phyloP scores from a whole-genome alignment of 1,140 invertebrate genomes.

The Argopecten irradians region DNA sequence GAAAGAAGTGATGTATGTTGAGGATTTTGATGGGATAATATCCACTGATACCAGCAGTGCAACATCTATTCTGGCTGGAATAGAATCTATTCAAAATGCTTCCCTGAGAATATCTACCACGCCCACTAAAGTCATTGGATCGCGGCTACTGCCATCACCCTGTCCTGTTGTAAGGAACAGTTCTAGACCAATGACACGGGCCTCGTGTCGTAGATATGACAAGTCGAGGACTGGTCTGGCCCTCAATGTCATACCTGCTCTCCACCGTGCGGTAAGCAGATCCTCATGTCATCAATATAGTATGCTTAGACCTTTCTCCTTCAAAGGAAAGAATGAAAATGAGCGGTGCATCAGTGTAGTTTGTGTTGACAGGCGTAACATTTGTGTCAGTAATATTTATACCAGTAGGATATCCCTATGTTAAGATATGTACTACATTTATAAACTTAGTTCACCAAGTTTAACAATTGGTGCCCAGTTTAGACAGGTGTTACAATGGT shows the following conservation, averaged over 20 bases:
- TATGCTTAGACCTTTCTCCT: too few species aligned
- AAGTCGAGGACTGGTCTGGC: not conserved
- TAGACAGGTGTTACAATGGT: too few species aligned
- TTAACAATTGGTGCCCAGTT: too few species aligned
- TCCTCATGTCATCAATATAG: too few species aligned
- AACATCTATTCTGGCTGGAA: not conserved
- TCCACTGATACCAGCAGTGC: not conserved
- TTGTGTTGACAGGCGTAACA: too few species aligned
- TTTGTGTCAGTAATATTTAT: too few species aligned
- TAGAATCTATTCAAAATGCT: not conserved
- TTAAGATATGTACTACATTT: too few species aligned
- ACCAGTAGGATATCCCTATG: too few species aligned
- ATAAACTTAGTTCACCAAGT: too few species aligned
- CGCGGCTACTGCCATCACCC: not conserved
- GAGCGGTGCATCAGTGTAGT: too few species aligned
- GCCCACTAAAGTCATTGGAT: not conserved
- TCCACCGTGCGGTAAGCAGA: slow-evolving; percentile 4
- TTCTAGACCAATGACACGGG: not conserved
- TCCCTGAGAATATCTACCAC: not conserved
- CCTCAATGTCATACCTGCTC: not conserved
- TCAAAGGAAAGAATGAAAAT: too few species aligned
- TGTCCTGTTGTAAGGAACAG: not conserved
- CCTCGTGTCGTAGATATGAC: not conserved
- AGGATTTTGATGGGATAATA: not conserved
- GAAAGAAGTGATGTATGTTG: not conserved